Base-by-base conservation (phyloP, 2,888 invertebrate genomes). In the Monochamus alternatus region DNA sequence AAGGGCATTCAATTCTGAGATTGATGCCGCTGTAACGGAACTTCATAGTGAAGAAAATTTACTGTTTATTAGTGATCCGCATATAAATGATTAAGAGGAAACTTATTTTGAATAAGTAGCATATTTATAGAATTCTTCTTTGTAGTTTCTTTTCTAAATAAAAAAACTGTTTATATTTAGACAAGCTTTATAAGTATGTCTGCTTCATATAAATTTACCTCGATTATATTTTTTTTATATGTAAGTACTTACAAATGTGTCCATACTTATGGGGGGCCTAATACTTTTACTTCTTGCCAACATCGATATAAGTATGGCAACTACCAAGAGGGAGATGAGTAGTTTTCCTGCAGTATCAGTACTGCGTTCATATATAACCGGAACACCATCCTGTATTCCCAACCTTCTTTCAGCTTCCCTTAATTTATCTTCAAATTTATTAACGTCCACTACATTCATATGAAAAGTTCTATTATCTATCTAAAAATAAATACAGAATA, bases 391-490 rank as follows among this genome's bases (percentile, higher is more conserved):
- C 84, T 91, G 91, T 64, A 98, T 95, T 12, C 96, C 96, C 55
- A 98, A 89, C 55, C 91, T 92, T 71, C 92, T 90, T 89, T 99
- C 98, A 0, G 95, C 95, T 81, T 94, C 94, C 44, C 98, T 91
- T 43, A 99, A 89, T 89, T 97, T 97, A 83, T 95, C 95, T 89
- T 99, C 98, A 88, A 98, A 96, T 81, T 94, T 93, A 71, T 94
- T 92, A 43, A 95, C 93, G 86, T 96, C 95, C 0, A 95, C 95
- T 8, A 97, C 93, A 86, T 95, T 95, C 95, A 97, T 96, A 82
- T 95, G 95, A 86, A 92, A 96, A 9, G 93, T 92, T 78, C 92
- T 92, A 77, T 93, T 92, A 38, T 91, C 91, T 1, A 92, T 89
- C 92, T 93, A 86, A 77, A 89, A 88, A 75, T 59, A 9, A 12